Conservation (phyloP, 1,140 invertebrate genomes). For the Caenorhabditis remanei region DNA sequence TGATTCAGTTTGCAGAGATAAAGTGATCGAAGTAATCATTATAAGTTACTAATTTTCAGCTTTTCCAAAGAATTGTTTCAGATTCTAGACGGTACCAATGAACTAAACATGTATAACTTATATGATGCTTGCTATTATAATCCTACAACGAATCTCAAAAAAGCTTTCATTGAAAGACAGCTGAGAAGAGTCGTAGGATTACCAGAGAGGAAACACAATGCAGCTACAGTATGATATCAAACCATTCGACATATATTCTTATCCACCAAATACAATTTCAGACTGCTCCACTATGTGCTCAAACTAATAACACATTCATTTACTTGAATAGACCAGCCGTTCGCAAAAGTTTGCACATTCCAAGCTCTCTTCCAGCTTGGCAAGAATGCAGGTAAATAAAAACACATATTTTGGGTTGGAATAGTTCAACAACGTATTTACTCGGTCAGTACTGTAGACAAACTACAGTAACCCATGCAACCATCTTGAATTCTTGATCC, state of each 20-base stretch:
- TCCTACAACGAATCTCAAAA: slow-evolving; percentile 36
- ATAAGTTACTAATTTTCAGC: background rate
- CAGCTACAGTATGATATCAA: background rate
- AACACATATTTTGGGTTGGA: too few relatives aligned
- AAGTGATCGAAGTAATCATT: slow-evolving; percentile 10
- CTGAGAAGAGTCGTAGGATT: slow-evolving; percentile 28
- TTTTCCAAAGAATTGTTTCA: background rate
- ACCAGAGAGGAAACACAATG: slow-evolving; percentile 1
- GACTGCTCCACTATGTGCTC: slow-evolving; percentile 58
- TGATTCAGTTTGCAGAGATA: slow-evolving; percentile 32
- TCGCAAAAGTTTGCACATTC: slow-evolving; percentile 62
- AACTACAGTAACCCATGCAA: too few relatives aligned
- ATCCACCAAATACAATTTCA: background rate
- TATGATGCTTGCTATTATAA: slow-evolving; percentile 57
- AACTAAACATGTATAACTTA: slow-evolving; percentile 57
- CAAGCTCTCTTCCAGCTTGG: slow-evolving; percentile 57
- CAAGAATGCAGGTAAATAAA: slow-evolving; percentile 42
- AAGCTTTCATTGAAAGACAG: slow-evolving; percentile 37
- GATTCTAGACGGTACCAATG: slow-evolving; percentile 38
- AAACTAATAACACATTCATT: slow-evolving; percentile 37
- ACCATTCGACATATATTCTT: background rate
- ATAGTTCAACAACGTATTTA: too few relatives aligned
- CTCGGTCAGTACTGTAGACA: background rate
- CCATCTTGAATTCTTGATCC: too few relatives aligned
- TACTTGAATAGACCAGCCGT: slow-evolving; percentile 66